Evolutionary conservation across 2,888 invertebrate species (phyloP).

Genomic region (Caenorhabditis zanzibari): DNA sequence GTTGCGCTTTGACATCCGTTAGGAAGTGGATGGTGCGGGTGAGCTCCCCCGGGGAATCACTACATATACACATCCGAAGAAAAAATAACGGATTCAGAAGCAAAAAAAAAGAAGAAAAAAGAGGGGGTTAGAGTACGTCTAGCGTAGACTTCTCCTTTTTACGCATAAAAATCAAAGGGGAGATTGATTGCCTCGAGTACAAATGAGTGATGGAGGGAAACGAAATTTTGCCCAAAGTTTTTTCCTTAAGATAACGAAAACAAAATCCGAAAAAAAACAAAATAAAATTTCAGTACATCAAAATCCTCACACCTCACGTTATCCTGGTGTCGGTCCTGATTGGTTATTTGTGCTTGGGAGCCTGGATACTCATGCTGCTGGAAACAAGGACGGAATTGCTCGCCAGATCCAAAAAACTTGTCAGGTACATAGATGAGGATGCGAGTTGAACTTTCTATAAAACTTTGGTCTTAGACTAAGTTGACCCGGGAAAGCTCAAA

Average conservation of each 20-base stretch:
- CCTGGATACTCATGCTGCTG: slow-evolving; percentile 82
- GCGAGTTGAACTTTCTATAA: too few species aligned
- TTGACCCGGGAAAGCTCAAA: too few species aligned
- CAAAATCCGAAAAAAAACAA: background rate
- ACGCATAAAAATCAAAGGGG: slow-evolving; percentile 56
- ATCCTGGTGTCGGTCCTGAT: slow-evolving; percentile 83
- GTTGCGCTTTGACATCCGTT: slow-evolving; percentile 54
- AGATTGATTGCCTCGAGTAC: slow-evolving; percentile 63
- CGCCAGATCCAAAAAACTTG: slow-evolving; percentile 74
- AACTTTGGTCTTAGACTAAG: too few species aligned
- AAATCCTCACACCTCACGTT: slow-evolving; percentile 83
- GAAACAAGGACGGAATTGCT: slow-evolving; percentile 82
- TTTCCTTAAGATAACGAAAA: background rate
- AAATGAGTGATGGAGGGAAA: slow-evolving; percentile 59
- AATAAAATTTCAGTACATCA: slow-evolving; percentile 79
- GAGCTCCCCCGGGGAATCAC: slow-evolving; percentile 57
- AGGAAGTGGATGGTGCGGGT: slow-evolving; percentile 49
- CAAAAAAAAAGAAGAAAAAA: slow-evolving; percentile 11
- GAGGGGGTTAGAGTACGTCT: slow-evolving; percentile 30
- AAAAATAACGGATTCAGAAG: slow-evolving; percentile 58
- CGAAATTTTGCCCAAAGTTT: background rate
- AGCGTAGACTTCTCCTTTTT: background rate
- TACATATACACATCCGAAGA: slow-evolving; percentile 55
- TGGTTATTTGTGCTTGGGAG: slow-evolving; percentile 83
- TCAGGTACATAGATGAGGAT: slow-evolving; percentile 72